Conservation (phyloP, 2,113 vertebrate species). For the Etia nguti region DNA sequence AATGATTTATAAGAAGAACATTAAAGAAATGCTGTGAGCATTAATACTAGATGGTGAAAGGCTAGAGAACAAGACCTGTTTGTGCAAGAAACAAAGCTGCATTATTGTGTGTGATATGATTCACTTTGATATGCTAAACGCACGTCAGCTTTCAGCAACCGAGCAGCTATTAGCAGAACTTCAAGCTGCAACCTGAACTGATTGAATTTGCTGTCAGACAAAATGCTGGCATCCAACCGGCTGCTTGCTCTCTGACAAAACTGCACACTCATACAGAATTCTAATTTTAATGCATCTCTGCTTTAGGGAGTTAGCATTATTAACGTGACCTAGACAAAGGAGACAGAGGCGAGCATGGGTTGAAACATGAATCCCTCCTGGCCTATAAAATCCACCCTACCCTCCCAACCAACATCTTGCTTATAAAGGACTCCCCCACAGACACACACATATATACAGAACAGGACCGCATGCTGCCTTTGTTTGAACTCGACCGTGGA, state of each 20-base stretch:
- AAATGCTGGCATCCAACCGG: constrained; percentile 1
- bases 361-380: constrained; percentile 63
- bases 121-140: not conserved
- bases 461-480: constrained; percentile 51
- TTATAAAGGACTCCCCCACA: constrained; percentile 29
- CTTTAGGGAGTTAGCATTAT: constrained; percentile 33
- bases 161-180: not conserved
- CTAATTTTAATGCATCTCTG: not conserved
- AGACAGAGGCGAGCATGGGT: not conserved
- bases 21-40: not conserved
- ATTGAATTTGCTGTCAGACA: not conserved
- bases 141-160: not conserved
- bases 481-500: constrained; percentile 42
- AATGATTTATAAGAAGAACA: not conserved
- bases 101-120: not conserved
- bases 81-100: not conserved
- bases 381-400: constrained; percentile 35
- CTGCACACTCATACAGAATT: not conserved
- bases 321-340: constrained; percentile 41
- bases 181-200: constrained; percentile 21
- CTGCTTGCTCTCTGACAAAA: not conserved
- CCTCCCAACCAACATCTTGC: constrained; percentile 30
- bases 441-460: constrained; percentile 11
- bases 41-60: not conserved
- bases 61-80: not conserved